Conservation (phyloP, 2,888 invertebrate species). For the Drosophila quinaria region DNA sequence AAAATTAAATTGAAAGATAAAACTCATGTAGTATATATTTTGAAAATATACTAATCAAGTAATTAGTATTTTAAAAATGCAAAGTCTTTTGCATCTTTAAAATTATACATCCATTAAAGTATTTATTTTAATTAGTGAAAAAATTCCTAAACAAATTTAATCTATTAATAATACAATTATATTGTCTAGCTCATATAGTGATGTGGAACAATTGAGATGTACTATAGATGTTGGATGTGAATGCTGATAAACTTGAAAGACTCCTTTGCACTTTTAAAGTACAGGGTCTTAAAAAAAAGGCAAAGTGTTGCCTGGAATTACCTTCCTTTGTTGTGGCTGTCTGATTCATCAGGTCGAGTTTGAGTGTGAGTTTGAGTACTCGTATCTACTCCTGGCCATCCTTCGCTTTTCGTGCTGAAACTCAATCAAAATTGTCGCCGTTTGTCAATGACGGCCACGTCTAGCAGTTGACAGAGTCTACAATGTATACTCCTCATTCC, state of each 20-base stretch:
- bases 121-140: too few species aligned
- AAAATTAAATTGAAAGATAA: not conserved
- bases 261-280: not conserved
- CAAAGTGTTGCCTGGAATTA: slow-evolving; percentile 44
- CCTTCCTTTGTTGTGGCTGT: slow-evolving; percentile 47
- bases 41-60: not conserved
- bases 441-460: slow-evolving; percentile 60
- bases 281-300: slow-evolving; percentile 3
- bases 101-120: too few species aligned
- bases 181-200: too few species aligned
- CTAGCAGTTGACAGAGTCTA: slow-evolving; percentile 22
- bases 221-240: too few species aligned
- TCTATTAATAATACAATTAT: too few species aligned
- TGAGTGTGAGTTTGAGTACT: not conserved
- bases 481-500: not conserved
- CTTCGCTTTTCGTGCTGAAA: slow-evolving; percentile 65
- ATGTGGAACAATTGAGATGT: too few species aligned
- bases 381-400: slow-evolving; percentile 23
- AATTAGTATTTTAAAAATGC: too few species aligned
- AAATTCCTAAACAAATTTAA: too few species aligned
- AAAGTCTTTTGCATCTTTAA: too few species aligned
- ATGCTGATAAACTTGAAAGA: not conserved
- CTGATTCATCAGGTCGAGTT: slow-evolving; percentile 53
- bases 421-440: slow-evolving; percentile 77
- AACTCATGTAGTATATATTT: not conserved